Conservation (phyloP, 2,797 vertebrate genomes). For the Coendou prehensilis region DNA sequence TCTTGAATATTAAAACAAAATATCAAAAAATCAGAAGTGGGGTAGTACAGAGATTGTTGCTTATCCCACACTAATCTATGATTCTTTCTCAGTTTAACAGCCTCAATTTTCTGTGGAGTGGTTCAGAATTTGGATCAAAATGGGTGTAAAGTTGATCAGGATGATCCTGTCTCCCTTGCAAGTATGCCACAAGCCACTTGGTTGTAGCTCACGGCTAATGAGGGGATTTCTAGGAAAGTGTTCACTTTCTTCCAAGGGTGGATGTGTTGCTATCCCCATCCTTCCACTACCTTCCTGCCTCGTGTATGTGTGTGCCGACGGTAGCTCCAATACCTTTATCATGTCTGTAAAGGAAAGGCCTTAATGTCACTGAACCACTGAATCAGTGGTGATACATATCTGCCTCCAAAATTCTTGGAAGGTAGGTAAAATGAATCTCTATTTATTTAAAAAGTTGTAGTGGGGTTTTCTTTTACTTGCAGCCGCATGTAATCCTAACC, state of each 20-base stretch:
- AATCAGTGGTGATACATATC: background rate
- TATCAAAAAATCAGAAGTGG: background rate
- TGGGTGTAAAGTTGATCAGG: background rate
- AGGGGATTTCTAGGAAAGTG: background rate
- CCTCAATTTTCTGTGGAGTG: background rate
- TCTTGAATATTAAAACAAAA: background rate
- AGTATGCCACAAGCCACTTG: background rate
- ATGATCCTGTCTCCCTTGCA: background rate
- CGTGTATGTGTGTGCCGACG: background rate
- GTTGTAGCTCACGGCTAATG: background rate
- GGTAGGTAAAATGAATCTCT: background rate
- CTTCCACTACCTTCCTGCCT: background rate
- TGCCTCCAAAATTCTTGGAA: background rate
- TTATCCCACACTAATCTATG: background rate
- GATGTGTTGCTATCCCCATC: rapidly evolving
- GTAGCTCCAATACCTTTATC: background rate
- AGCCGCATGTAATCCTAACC: background rate
- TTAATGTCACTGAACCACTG: background rate
- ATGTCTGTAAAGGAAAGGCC: background rate
- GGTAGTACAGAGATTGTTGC: background rate
- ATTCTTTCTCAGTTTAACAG: background rate
- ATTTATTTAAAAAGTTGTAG: background rate
- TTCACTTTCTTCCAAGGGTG: background rate
- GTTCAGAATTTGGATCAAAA: background rate
- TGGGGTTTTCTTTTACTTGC: background rate